These are phyloP conservation scores for Dendrophyllia cribrosa DNA, from an alignment of 64 coral and sea anemone species.

Conservation along the genomic window DNA sequence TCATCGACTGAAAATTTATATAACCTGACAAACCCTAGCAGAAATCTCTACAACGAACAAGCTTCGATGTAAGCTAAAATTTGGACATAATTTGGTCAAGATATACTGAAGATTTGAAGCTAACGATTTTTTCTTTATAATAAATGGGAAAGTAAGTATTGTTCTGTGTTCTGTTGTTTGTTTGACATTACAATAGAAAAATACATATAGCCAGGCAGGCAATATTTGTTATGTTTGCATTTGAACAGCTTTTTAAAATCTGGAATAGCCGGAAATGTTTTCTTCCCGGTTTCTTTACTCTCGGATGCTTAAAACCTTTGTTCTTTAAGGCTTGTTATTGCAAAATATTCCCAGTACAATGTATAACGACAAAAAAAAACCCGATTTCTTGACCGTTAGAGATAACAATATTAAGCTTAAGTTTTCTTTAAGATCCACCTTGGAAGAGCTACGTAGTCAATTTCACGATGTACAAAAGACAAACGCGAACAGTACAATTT, in stretches of 20 bases:
- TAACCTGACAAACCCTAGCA: no score
- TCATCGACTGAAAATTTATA: no score
- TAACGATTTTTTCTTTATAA: no score
- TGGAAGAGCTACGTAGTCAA: background rate
- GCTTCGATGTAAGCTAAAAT: no score
- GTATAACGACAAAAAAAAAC: no score
- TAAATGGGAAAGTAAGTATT: background rate
- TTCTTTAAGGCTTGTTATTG: no score
- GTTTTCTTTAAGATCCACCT: background rate
- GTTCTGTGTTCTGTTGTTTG: background rate
- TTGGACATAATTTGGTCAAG: no score
- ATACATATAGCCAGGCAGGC: background rate
- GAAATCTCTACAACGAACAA: no score
- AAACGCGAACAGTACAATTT: background rate
- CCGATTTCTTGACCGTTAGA: background rate
- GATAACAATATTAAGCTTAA: background rate
- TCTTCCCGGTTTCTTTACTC: no score
- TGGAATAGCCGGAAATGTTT: background rate
- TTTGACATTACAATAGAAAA: background rate
- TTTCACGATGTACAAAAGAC: background rate
- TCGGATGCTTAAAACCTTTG: no score
- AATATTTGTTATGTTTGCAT: background rate
- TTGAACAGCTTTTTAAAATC: background rate
- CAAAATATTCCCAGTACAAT: no score
- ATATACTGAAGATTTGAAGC: no score